Evolutionary conservation across 2,888 invertebrate species (phyloP), one percentile per base, ranked within the genome.

Genomic region (Drosophila parthenogenetica): DNA sequence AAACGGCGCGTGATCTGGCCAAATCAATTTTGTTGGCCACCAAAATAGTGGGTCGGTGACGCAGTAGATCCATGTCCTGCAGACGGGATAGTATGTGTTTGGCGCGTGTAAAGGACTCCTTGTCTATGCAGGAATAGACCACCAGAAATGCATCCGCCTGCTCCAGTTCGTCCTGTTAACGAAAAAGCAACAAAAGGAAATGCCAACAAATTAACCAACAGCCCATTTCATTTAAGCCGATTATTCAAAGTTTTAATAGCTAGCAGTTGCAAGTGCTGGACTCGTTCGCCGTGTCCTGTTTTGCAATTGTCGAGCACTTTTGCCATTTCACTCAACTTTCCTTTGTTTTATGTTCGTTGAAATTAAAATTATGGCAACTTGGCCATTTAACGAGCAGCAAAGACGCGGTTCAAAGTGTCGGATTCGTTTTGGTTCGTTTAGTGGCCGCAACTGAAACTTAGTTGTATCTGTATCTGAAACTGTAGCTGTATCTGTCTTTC

Each of bases 1-100:
- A 96, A 49, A 98, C 97, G 25, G 96, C 95, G 90, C 98, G 94
- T 90, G 97, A 96, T 81, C 98, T 94, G 35, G 97, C 98, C 90
- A 98, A 93, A 93, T 98, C 98, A 76, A 98, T 97, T 93, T 98
- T 98, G 93, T 98, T 98, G 55, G 95, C 98, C 17, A 98, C 98
- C 58, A 98, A 93, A 71, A 98, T 95, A 43, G 96, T 95, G 0
- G 98, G 96, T 79, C 96, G 93, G 29, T 95, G 93, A 62, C 96
- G 93, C 69, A 96, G 93, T 91, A 97, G 94, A 90, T 97, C 97
- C 90, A 94, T 94, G 92, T 97, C 97, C 90, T 96, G 95, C 32
- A 98, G 93, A 84, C 95, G 94, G 49, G 95, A 94, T 64, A 98
- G 91, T 81, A 97, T 96, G 81, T 95, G 95, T 90, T 97, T 97